Percentiles rank a stretch among this genome's conserved stretches.
Evolutionary conservation across 1,140 invertebrate species (phyloP).

Genomic region (Tetragnatha versicolor): DNA sequence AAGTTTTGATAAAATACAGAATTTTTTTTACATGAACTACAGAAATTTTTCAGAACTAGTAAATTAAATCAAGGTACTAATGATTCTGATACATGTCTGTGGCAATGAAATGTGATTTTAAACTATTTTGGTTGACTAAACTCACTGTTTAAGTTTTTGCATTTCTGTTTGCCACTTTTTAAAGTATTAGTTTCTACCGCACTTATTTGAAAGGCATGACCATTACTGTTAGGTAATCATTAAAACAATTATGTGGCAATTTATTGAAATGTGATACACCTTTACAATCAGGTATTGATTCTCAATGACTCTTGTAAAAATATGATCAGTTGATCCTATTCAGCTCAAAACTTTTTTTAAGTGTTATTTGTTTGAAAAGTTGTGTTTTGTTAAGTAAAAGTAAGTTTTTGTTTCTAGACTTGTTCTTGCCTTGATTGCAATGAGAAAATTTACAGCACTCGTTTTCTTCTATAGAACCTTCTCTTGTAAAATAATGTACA

Average conservation of each 20-base stretch:
- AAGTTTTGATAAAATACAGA: too few species aligned
- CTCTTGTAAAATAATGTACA: constrained; percentile 45
- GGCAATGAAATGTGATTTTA: neutral
- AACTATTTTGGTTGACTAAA: neutral
- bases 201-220: neutral
- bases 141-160: neutral
- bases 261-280: constrained; percentile 35
- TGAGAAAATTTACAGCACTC: constrained; percentile 22
- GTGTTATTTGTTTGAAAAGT: constrained; percentile 32
- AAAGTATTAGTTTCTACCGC: neutral
- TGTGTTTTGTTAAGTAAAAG: constrained; percentile 15
- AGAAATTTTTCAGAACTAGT: too few species aligned
- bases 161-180: neutral
- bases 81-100: neutral
- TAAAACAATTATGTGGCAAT: constrained; percentile 6
- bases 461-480: constrained; percentile 27
- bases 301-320: constrained; percentile 1
- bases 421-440: constrained; percentile 20
- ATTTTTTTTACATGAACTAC: too few species aligned
- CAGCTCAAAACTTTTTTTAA: constrained; percentile 20
- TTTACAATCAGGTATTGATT: constrained; percentile 44
- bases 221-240: neutral
- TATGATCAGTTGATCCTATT: constrained; percentile 7
- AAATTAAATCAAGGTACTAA: too few species aligned
- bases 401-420: constrained; percentile 12